Conservation (phyloP, 1,140 invertebrate species). For the Heliothis subflexa region DNA sequence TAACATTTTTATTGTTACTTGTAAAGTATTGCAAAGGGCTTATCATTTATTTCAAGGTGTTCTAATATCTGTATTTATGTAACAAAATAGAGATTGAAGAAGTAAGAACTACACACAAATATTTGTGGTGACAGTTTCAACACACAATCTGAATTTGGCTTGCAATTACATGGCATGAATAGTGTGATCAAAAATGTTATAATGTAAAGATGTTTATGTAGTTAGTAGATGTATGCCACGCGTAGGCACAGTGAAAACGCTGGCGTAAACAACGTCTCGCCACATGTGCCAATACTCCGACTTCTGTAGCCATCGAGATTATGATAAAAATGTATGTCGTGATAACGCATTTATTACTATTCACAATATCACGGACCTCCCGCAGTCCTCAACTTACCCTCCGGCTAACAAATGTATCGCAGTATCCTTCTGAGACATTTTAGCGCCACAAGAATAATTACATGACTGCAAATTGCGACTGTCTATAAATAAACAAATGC, state of each 20-base stretch:
- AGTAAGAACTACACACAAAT: conserved; percentile 2
- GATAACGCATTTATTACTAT: conserved; percentile 50
- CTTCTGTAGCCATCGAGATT: conserved; percentile 47
- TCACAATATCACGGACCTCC: conserved; percentile 39
- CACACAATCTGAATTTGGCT: background rate
- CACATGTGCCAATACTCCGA: conserved; percentile 57
- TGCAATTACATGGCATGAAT: background rate
- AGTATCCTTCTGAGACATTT: conserved; percentile 92
- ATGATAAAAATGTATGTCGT: conserved; percentile 48
- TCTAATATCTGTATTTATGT: conserved; percentile 23
- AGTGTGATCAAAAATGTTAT: background rate
- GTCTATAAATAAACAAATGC: conserved; percentile 86
- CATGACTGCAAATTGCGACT: conserved; percentile 81
- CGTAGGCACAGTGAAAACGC: conserved; percentile 56
- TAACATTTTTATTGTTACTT: background rate
- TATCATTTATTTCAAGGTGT: conserved; percentile 19
- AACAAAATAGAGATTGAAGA: conserved; percentile 26
- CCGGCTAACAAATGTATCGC: conserved; percentile 95
- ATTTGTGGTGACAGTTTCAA: background rate
- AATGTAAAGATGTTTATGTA: conserved; percentile 22
- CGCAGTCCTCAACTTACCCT: conserved; percentile 88
- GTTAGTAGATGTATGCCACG: conserved; percentile 49
- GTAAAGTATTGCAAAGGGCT: background rate
- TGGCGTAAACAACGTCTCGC: conserved; percentile 58
- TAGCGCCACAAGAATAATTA: conserved; percentile 79